Conservation (phyloP, 2,113 vertebrate genomes). For the Pimephales promelas region DNA sequence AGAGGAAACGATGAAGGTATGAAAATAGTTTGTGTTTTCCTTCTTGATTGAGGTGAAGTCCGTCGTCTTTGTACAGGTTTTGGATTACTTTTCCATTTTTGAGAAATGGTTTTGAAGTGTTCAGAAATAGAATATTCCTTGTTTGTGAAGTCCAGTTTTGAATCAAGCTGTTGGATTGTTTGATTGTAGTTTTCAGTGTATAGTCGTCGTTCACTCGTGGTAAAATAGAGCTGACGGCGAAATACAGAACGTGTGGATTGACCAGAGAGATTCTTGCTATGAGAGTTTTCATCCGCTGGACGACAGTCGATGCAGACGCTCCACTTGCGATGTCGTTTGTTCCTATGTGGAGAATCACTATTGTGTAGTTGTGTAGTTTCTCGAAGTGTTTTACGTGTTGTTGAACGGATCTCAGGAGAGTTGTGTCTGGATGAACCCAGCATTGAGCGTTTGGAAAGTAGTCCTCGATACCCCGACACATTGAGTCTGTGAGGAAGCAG, state of each 20-base stretch:
- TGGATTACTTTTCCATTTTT: background rate
- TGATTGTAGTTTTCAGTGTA: background rate
- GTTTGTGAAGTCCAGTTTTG: background rate
- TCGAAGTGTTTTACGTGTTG: background rate
- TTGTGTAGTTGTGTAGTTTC: background rate
- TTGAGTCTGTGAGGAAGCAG: no score
- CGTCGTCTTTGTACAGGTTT: background rate
- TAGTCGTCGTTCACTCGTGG: background rate
- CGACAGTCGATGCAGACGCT: background rate
- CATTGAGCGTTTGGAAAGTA: no score
- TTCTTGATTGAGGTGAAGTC: background rate
- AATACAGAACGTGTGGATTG: background rate
- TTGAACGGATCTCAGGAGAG: background rate
- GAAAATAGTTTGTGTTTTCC: background rate
- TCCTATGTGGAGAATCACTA: background rate
- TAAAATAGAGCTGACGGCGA: background rate
- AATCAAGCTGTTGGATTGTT: background rate
- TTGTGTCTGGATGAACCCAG: background rate
- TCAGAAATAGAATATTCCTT: background rate
- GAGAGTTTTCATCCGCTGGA: background rate
- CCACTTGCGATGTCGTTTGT: background rate
- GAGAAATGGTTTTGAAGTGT: background rate
- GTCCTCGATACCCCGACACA: no score
- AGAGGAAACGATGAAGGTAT: background rate
- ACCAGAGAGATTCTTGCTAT: background rate